Evolutionary conservation across 1,140 invertebrate species (phyloP), one percentile per base, ranked within the genome.

Genomic region (Oncopeltus fasciatus): DNA sequence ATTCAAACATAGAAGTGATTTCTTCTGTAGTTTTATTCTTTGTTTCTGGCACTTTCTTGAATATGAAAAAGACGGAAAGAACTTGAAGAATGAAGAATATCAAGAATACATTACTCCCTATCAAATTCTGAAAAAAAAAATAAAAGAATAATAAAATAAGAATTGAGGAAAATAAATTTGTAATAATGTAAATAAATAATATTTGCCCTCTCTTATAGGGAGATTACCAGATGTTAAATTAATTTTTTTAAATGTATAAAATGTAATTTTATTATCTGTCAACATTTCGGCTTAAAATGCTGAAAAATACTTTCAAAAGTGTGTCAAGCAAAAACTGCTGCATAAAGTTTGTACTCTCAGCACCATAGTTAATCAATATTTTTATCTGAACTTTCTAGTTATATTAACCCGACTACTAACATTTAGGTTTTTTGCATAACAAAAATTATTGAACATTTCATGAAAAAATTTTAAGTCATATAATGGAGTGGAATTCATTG

Each of bases 21-120:
- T 92, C 88, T 68, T 91, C 87, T 60, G 86, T 82, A 1, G 85
- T 84, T 70, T 86, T 86, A 73, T 90, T 89, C 73, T 90, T 91
- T 11, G 89, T 92, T 73, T 92, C 89, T 3, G 89, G 88, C 2
- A 92, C 86, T 71, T 87, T 86, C 68, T 83, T 81, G 70, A 79
- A 87, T 16, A 87, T 86, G 73, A 89, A 91, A 1, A 84, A n/a
- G 16, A 80, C 76, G 69, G 87, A 89, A 9, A 86, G 46, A 0
- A 72, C 72, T 67, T 88, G 78, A 1, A 90, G 72, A 0, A 75
- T 74, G 1, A 81, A 80, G 71, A 91, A 92, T 21, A 89, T 83
- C 8, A 88, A 70, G 72, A 92, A 92, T 1, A 89, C 87, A 67
- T 90, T 86, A 0, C 80, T 72, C 9, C 77, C 79, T 29, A 90